Conservation (phyloP, 2,888 invertebrate genomes). For the Saturnia pavonia region DNA sequence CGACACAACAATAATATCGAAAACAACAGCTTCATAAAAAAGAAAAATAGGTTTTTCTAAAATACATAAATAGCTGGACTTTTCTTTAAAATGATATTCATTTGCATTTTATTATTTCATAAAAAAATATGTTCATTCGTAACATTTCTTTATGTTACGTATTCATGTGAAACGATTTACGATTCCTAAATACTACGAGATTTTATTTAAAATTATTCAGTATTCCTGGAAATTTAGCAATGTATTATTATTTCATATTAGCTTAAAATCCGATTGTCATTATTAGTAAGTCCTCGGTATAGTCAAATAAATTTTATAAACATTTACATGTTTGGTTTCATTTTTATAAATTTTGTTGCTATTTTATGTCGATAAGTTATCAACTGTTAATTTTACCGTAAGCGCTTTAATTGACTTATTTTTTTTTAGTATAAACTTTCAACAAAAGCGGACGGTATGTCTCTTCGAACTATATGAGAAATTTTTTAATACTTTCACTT, state of each 20-base stretch:
- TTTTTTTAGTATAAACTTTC: too few relatives aligned
- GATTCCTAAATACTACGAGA: background rate
- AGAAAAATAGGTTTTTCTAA: too few relatives aligned
- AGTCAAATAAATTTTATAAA: slow-evolving; percentile 5
- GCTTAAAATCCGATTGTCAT: background rate
- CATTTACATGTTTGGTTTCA: background rate
- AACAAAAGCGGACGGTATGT: too few relatives aligned
- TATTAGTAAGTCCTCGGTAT: background rate
- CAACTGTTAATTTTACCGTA: background rate
- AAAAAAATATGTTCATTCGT: background rate
- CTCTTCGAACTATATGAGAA: too few relatives aligned
- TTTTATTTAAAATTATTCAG: background rate
- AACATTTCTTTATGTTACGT: background rate
- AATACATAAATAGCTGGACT: background rate
- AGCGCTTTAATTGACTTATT: too few relatives aligned
- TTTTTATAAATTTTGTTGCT: background rate
- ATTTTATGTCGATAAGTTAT: background rate
- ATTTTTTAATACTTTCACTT: too few relatives aligned
- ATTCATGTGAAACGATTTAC: background rate
- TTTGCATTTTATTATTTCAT: background rate
- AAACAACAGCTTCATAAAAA: too few relatives aligned
- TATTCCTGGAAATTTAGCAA: background rate
- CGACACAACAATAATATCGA: background rate
- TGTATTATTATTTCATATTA: background rate
- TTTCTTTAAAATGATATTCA: too few relatives aligned